Conservation (phyloP, 1,140 invertebrate genomes). For the Bombus polaris region DNA sequence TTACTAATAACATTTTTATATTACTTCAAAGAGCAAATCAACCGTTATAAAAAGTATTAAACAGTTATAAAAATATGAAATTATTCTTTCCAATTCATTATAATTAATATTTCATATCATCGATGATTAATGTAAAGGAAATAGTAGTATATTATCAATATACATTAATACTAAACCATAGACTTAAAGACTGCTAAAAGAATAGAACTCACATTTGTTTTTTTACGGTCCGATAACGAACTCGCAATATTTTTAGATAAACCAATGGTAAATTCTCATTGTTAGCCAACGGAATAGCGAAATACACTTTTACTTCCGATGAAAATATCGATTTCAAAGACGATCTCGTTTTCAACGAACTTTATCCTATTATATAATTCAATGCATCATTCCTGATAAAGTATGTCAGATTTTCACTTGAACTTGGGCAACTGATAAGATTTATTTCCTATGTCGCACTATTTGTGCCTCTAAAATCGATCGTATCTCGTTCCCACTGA, state of each 20-base stretch:
- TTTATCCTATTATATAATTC: neutral
- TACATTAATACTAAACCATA: neutral
- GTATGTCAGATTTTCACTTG: constrained; percentile 1
- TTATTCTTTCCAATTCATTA: neutral
- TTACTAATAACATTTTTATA: neutral
- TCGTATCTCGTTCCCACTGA: no score
- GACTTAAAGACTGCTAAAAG: neutral
- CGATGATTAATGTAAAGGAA: neutral
- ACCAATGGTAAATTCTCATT: neutral
- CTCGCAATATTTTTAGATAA: neutral
- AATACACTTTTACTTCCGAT: neutral
- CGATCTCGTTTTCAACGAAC: neutral
- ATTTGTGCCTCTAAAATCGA: neutral
- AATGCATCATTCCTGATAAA: neutral
- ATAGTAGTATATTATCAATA: neutral
- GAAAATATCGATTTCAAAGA: neutral
- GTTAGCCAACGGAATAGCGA: neutral
- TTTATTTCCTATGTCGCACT: neutral
- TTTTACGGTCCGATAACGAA: neutral
- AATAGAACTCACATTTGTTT: neutral
- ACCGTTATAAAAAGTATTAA: neutral
- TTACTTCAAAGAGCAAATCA: neutral
- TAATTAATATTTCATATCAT: neutral
- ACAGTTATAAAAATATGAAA: neutral
- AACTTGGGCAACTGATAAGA: neutral